Evolutionary conservation across 2,797 vertebrate genomes (phyloP), one percentile per base, ranked within the genome.

Genomic region (Onychomys torridus): DNA sequence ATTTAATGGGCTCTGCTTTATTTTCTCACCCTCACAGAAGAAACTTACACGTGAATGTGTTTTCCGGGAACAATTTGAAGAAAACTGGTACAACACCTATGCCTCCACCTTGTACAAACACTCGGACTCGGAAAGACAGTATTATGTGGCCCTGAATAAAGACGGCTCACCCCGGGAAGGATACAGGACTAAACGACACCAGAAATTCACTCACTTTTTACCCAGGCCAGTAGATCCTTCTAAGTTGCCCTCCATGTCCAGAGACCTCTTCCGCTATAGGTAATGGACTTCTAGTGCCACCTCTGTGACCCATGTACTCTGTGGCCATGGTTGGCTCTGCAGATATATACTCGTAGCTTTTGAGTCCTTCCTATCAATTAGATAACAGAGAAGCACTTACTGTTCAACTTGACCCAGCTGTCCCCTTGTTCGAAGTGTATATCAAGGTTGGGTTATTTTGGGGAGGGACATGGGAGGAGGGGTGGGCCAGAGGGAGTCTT

Each of bases 1-100:
- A 92, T 96, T 21, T 97, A 96, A 98, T 90, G 85, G 87, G 81
- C 43, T 97, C 37, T 98, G 55, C 52, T 89, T 87, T 81, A 76
- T 95, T 95, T 97, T 97, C 96, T 98, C 82, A 84, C 71, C 97
- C 76, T 57, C 11, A 97, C 99, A 99, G 99, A 99, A 99, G 98
- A 99, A 99, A 98, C 99, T 99, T 97, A 99, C 99, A 0, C 99
- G 99, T 49, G 99, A 99, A 98, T 99, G 99, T 3, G 99, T 99
- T 89, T 99, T 99, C 99, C 99, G 99, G 84, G 99, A 99, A 99
- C 99, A 99, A 98, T 99, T 99, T 98, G 99, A 99, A 98, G 99
- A 99, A 99, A 99, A 99, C 98, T 99, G 99, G 99, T 99, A 99
- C 99, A 99, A 99, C 99, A 99, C 99, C 0, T 99, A 99, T 49